Evolutionary conservation across 1,140 invertebrate genomes (phyloP).

Genomic region (Temnothorax curvispinosus): DNA sequence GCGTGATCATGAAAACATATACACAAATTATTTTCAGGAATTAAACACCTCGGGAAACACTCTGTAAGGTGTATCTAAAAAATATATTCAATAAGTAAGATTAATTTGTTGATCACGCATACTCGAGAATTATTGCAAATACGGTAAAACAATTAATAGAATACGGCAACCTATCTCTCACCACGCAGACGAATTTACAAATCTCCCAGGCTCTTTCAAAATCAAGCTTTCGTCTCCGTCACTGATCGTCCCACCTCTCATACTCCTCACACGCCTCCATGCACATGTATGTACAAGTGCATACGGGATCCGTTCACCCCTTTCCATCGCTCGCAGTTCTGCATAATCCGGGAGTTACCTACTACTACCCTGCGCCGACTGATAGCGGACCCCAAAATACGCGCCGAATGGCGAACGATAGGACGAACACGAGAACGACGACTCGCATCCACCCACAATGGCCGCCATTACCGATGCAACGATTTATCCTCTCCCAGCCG

Average conservation of each 20-base stretch:
- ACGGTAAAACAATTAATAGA: neutral
- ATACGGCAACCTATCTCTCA: neutral
- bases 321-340: conserved; percentile 69
- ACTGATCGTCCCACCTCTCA: conserved; percentile 18
- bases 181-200: neutral
- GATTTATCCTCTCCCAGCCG: conserved; percentile 72
- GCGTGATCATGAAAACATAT: neutral
- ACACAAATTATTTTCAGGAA: neutral
- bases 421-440: conserved; percentile 62
- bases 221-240: conserved; percentile 19
- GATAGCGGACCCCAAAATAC: conserved; percentile 75
- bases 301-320: conserved; percentile 34
- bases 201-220: conserved; percentile 28
- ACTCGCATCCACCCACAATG: conserved; percentile 75
- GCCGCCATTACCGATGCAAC: conserved; percentile 80
- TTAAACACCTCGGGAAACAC: too few species aligned
- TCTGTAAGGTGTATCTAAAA: neutral
- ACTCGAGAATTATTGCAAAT: neutral
- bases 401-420: conserved; percentile 55
- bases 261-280: neutral
- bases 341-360: conserved; percentile 82
- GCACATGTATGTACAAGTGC: conserved; percentile 46
- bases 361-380: conserved; percentile 73
- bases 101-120: neutral
- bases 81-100: neutral